Percentiles rank a stretch among this genome's conserved stretches.
Conservation (phyloP, 1,140 invertebrate genomes). For the Drosophila rhopaloa region DNA sequence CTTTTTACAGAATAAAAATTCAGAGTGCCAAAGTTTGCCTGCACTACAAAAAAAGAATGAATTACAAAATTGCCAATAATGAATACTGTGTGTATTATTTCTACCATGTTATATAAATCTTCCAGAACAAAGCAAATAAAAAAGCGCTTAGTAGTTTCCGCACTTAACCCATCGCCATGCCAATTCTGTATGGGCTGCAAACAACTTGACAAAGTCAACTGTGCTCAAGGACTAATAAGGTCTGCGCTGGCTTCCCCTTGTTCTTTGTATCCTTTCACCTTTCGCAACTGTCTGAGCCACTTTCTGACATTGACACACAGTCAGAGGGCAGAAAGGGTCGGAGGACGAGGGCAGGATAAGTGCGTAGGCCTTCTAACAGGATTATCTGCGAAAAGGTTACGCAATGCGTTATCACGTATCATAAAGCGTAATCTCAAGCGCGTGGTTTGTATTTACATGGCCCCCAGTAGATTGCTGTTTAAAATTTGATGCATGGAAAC, state of each 20-base stretch:
- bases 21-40: too few species aligned
- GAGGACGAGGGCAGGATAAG: slow-evolving; percentile 6
- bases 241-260: slow-evolving; percentile 9
- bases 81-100: too few species aligned
- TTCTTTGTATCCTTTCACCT: slow-evolving; percentile 43
- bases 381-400: slow-evolving; percentile 81
- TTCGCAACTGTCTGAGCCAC: slow-evolving; percentile 50
- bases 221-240: slow-evolving; percentile 30
- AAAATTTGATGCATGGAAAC: slow-evolving; percentile 74
- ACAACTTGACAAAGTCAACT: slow-evolving; percentile 48
- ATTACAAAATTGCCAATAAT: too few species aligned
- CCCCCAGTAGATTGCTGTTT: slow-evolving; percentile 70
- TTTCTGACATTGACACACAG: slow-evolving; percentile 51
- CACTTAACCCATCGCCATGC: neutral
- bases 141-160: slow-evolving; percentile 7
- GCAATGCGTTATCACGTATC: slow-evolving; percentile 82
- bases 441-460: slow-evolving; percentile 75
- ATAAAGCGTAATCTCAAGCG: slow-evolving; percentile 79
- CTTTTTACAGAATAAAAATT: too few species aligned
- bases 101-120: neutral
- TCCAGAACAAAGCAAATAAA: slow-evolving; percentile 1
- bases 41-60: too few species aligned
- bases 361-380: slow-evolving; percentile 62
- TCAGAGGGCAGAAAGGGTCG: slow-evolving; percentile 8
- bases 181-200: slow-evolving; percentile 22